Conservation (phyloP, 1,140 invertebrate species). For the Caenorhabditis latens region DNA sequence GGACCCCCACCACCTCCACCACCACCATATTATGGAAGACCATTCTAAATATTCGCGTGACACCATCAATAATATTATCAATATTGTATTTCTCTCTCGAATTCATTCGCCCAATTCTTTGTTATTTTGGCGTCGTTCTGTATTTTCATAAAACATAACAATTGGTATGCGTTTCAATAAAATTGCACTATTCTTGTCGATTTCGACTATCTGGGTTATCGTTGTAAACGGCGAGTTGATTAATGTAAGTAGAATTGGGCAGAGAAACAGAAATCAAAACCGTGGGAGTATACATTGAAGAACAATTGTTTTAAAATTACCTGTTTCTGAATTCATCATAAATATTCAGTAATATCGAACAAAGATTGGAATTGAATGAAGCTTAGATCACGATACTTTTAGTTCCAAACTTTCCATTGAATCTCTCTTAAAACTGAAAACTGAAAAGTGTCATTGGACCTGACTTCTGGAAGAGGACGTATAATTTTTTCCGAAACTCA, state of each 20-base stretch:
- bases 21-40: conserved; percentile 44
- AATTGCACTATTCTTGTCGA: neutral
- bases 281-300: too few species aligned
- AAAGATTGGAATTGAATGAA: too few species aligned
- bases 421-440: too few species aligned
- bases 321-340: too few species aligned
- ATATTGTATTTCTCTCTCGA: neutral
- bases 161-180: conserved; percentile 43
- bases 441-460: too few species aligned
- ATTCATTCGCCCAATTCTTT: conserved; percentile 7
- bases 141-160: neutral
- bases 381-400: too few species aligned
- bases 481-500: neutral
- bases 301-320: too few species aligned
- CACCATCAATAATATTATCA: neutral
- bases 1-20: conserved; percentile 43
- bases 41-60: conserved; percentile 17
- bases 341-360: too few species aligned
- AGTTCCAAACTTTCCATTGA: too few species aligned
- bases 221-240: neutral
- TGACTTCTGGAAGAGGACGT: too few species aligned
- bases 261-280: too few species aligned
- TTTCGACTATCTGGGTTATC: neutral
- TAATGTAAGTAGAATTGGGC: neutral
- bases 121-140: neutral